A percentile compares a stretch with the other conserved stretches of the same genome.
Conservation (phyloP, 2,797 vertebrate genomes). For the Coracias cyanogaster region DNA sequence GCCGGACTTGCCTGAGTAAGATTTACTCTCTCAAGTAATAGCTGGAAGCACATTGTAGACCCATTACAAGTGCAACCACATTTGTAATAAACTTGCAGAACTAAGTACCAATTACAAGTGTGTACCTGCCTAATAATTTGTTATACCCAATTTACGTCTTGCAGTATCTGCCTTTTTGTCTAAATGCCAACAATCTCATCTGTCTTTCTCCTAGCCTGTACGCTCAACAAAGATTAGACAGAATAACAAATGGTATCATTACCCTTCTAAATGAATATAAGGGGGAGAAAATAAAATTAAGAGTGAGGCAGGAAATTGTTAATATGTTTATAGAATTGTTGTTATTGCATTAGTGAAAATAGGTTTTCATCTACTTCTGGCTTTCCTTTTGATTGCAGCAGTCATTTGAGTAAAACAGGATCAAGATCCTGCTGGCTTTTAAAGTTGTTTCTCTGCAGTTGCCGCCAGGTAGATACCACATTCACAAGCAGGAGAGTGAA, state of each 20-base stretch:
- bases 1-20: not conserved
- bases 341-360: slow-evolving; percentile 53
- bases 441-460: not conserved
- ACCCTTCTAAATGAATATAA: slow-evolving; percentile 48
- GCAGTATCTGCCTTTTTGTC: slow-evolving; percentile 37
- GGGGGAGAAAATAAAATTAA: slow-evolving; percentile 56
- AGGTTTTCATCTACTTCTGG: slow-evolving; percentile 36
- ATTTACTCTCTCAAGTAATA: not conserved
- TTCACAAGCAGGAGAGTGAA: not conserved
- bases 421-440: not conserved
- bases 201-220: slow-evolving; percentile 1
- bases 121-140: slow-evolving; percentile 43
- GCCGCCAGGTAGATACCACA: not conserved
- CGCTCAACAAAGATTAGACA: not conserved
- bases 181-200: slow-evolving; percentile 31
- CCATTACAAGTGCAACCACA: not conserved
- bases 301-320: slow-evolving; percentile 65
- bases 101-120: not conserved
- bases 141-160: slow-evolving; percentile 30
- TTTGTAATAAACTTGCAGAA: slow-evolving; percentile 20
- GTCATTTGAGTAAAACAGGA: not conserved
- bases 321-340: slow-evolving; percentile 57
- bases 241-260: slow-evolving; percentile 43
- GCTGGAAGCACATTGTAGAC: not conserved
- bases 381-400: slow-evolving; percentile 34